Evolutionary conservation across 30 jellyfish, hydroid and myxozoan species (phyloP), one percentile per base, ranked within the genome.

Genomic region (Clytia hemisphaerica): DNA sequence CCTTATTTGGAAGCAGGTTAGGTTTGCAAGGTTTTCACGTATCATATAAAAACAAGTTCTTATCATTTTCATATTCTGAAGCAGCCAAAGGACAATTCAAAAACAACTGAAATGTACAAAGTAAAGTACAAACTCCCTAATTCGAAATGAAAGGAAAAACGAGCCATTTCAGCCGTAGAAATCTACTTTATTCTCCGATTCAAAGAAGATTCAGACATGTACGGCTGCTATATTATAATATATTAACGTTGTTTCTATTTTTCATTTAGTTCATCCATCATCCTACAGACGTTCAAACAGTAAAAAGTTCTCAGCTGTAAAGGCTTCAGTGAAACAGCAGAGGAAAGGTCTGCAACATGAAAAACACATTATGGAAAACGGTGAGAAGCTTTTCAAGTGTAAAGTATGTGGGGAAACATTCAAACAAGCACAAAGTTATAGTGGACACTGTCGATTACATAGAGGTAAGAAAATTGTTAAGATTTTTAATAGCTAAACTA

Each of bases 351-450:
- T 42, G 14, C 18, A 12, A n/a, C 19, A 45, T 57, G 30, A 22
- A 21, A 37, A 57, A 21, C 83, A 64, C 34, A 67, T 82, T 1
- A 58, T 73, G 42, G 61, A 67, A 45, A 84, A 82, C 60, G 79
- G 65, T 37, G 83, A 82, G 48, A 82, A 82, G 45, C 44, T 72
- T 3, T 82, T 82, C 75, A 75, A 82, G 31, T 82, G 94, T 60
- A 69, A 74, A 57, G 25, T 82, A 26, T 82, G 94, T 70, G 68
- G 77, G 31, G 94, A 82, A 57, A 83, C 58, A 4, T 82, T 82
- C 71, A 82, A 82, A 53, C 94, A 82, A 64, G 94, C 94, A 51
- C 94, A 82, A 61, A 82, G 94, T 49, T 82, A 73, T 40, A 82
- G 94, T 66, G 94, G 94, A 4, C 94, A 82, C 57, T 82, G 94